Evolutionary conservation across 2,113 vertebrate species (phyloP).

Genomic region (Serinus canaria): DNA sequence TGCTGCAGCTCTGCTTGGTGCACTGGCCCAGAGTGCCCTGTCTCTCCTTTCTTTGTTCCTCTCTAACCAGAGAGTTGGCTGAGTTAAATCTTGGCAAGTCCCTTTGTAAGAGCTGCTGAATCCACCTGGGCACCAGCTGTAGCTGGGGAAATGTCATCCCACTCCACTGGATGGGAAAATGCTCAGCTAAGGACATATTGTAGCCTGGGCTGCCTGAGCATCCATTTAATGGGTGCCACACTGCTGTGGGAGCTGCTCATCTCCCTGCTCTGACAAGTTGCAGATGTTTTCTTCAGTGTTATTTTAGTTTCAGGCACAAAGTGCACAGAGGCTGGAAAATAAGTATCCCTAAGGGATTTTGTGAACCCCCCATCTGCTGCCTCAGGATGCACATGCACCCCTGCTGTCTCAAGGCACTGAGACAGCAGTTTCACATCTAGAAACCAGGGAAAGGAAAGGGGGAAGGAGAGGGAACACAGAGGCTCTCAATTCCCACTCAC

Average conservation of each 20-base stretch:
- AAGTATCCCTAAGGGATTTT: neutral
- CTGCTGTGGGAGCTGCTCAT: neutral
- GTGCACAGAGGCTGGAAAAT: neutral
- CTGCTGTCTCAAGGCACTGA: neutral
- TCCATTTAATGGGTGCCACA: neutral
- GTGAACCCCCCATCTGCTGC: neutral
- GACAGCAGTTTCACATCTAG: neutral
- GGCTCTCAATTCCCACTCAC: neutral
- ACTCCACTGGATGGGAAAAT: neutral
- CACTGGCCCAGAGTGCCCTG: fast-evolving
- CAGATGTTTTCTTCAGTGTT: neutral
- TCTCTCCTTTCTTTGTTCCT: neutral
- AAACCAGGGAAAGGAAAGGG: neutral
- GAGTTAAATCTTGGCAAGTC: neutral
- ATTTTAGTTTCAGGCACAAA: neutral
- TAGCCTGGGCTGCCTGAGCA: neutral
- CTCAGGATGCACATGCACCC: fast-evolving
- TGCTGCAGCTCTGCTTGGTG: neutral
- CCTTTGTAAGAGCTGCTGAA: neutral
- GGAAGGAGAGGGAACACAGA: neutral
- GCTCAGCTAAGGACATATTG: fast-evolving
- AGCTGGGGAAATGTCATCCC: neutral
- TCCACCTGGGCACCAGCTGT: neutral
- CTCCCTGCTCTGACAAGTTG: neutral
- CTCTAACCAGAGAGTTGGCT: neutral